Percentiles rank a stretch among this genome's conserved stretches.
phyloP scores from a whole-genome alignment of 2,797 vertebrate genomes.

The Myotis myotis region DNA sequence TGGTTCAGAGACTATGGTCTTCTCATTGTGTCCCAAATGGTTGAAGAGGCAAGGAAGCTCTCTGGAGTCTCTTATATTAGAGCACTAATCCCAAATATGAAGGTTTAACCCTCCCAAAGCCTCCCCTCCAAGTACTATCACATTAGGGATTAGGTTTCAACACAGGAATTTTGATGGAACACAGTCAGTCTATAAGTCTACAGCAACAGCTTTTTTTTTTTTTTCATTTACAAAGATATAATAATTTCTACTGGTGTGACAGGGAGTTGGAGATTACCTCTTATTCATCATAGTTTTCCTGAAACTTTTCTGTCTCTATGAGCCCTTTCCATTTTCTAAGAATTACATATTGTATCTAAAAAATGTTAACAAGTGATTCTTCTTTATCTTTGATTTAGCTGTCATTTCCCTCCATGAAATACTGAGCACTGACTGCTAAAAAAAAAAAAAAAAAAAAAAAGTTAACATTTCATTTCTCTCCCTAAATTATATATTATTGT shows the following conservation, averaged over 20 bases:
- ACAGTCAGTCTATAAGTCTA: not conserved
- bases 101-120: not conserved
- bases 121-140: not conserved
- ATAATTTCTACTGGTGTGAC: not conserved
- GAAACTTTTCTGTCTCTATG: not conserved
- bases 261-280: not conserved
- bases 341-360: not conserved
- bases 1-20: not conserved
- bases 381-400: conserved; percentile 19
- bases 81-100: not conserved
- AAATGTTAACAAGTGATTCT: conserved; percentile 16
- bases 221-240: not conserved
- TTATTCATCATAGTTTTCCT: conserved; percentile 22
- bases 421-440: not conserved
- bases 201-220: not conserved
- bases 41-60: not conserved
- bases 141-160: not conserved
- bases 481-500: not conserved
- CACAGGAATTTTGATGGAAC: not conserved
- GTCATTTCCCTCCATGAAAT: not conserved
- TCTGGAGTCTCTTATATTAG: not conserved
- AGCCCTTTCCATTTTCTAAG: not conserved
- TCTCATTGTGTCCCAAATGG: not conserved
- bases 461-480: not conserved
- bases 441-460: not conserved